Conservation (phyloP, 2,888 invertebrate genomes). For the Lycia hirtaria region DNA sequence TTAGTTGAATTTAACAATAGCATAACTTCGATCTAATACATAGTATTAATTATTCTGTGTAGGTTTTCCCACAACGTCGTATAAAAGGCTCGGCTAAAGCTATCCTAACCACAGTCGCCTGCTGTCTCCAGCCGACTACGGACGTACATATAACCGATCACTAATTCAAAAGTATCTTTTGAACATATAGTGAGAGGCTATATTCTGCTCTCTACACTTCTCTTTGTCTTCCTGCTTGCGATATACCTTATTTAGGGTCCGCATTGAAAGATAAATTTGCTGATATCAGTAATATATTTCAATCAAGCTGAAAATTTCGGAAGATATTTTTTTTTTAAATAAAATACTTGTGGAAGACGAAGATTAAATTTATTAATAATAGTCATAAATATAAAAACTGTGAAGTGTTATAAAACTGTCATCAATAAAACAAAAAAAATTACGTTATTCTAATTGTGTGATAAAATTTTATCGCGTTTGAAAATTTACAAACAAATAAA, state of each 20-base stretch:
- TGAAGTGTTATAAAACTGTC: neutral
- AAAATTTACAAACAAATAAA: neutral
- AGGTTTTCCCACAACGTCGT: neutral
- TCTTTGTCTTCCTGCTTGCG: slow-evolving; percentile 6
- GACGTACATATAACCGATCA: neutral
- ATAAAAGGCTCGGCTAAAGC: neutral
- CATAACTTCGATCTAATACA: too few species aligned
- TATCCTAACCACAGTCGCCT: neutral
- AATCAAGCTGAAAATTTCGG: too few species aligned
- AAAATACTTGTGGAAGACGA: too few species aligned
- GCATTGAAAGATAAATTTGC: slow-evolving; percentile 8
- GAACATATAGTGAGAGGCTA: neutral
- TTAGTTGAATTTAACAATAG: too few species aligned
- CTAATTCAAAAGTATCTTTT: neutral
- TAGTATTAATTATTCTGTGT: too few species aligned
- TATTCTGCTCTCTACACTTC: neutral
- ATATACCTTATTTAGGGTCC: slow-evolving; percentile 11
- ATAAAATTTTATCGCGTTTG: neutral
- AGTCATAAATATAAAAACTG: neutral
- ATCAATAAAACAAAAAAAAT: neutral
- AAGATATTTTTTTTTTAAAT: too few species aligned
- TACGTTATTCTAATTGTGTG: too few species aligned
- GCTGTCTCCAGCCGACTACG: slow-evolving; percentile 5
- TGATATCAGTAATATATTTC: neutral
- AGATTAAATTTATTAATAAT: neutral